phyloP scores from a whole-genome alignment of 2,797 vertebrate species.

The Jordanella pulchra region DNA sequence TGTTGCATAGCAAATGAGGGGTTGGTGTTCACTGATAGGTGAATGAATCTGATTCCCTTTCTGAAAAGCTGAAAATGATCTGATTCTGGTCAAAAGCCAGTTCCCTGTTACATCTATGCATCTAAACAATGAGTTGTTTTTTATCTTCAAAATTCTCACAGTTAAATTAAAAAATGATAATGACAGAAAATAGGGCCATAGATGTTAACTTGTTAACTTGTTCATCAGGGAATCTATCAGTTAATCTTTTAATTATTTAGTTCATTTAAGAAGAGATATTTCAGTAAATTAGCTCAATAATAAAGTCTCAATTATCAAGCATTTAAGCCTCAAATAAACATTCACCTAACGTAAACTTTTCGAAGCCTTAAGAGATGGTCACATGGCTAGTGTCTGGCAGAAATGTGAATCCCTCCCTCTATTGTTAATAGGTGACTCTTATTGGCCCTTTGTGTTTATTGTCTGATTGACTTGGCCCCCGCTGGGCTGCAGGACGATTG shows the following conservation, averaged over 20 bases:
- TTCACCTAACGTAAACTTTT: constrained; percentile 11
- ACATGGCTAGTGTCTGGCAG: constrained; percentile 15
- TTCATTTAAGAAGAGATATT: no score
- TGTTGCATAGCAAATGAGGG: no score
- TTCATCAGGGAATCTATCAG: no score
- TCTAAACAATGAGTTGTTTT: not conserved
- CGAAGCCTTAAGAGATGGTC: constrained; percentile 15
- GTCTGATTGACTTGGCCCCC: constrained; percentile 58
- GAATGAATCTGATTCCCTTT: not conserved
- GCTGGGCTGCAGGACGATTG: constrained; percentile 46
- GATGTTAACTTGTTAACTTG: no score
- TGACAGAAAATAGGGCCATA: not conserved
- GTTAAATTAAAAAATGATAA: not conserved
- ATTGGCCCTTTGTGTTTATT: constrained; percentile 58
- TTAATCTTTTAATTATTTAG: no score
- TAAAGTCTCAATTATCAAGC: no score
- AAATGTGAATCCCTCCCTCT: constrained; percentile 30
- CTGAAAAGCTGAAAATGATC: not conserved
- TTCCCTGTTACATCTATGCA: not conserved
- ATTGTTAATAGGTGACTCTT: constrained; percentile 53
- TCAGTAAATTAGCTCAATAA: no score
- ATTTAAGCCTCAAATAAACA: no score
- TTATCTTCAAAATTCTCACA: not conserved
- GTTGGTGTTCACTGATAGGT: not conserved
- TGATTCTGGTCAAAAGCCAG: not conserved